Evolutionary conservation across 2,888 invertebrate genomes (phyloP), one percentile per base, ranked within the genome.

Genomic region (Oligia strigilis): DNA sequence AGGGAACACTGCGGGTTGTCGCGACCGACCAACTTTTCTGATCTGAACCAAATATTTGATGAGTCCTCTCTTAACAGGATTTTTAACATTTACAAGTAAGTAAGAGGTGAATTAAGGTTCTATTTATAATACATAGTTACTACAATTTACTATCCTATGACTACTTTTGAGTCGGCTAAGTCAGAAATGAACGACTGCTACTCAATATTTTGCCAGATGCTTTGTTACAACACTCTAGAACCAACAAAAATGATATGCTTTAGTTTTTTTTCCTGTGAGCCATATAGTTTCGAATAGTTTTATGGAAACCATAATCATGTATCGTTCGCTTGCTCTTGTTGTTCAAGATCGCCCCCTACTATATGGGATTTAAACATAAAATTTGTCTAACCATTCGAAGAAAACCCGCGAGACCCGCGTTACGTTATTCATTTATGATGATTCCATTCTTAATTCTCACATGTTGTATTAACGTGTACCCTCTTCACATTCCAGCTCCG

Each of bases 1-100:
- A 96, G 99, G 72, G 97, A 98, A 78, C 97, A 98, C 91, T 99
- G 99, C 90, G 98, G 98, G 0, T 95, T 99, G 69, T 93, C 97
- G 0, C 94, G 97, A 36, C 97, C 98, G 0, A 95, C 91, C 58
- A 97, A 94, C 72, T 99, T 98, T 94, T 95, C 97, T 0, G 98
- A 98, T 87, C 96, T 99, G 80, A 93, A 94, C 0, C 95, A 94
- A 1, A 97, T 98, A 46, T 97, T 99, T 90, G 98, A 98, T 90
- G 94, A 96, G 0, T 97, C 97, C 11, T 98, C 98, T 0, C 92
- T 98, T 49, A 91, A 96, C 72, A 97, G 98, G 74, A 98, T 99
- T 75, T 95, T 95, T 74, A 95, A 95, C 46, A 97, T 98, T 78
- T 99, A 98, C 91, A 97, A 97, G 98, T 98, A 92, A 93, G 96